Conservation (phyloP, 2,113 vertebrate species). For the Ia io region DNA sequence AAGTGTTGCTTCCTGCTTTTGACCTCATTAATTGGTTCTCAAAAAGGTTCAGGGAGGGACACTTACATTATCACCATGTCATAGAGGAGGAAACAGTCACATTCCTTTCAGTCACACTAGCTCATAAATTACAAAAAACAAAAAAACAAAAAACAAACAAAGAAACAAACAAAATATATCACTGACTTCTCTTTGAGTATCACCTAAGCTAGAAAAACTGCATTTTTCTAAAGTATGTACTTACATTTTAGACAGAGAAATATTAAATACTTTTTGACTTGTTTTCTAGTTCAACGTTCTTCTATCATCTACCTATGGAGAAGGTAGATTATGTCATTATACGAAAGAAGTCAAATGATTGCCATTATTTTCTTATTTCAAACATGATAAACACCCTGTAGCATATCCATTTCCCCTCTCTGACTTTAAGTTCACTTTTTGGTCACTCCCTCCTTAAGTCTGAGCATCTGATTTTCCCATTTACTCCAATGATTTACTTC, state of each 20-base stretch:
- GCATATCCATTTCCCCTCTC: neutral
- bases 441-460: neutral
- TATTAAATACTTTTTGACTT: neutral
- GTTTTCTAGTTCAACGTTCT: neutral
- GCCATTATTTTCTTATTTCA: neutral
- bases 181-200: neutral
- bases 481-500: neutral
- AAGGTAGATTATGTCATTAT: neutral
- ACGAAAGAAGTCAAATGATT: neutral
- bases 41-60: neutral
- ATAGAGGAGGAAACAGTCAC: neutral
- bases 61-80: neutral
- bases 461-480: neutral
- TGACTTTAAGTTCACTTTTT: neutral
- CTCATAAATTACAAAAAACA: neutral
- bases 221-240: neutral
- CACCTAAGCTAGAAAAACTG: neutral
- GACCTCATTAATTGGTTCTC: neutral
- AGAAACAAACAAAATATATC: neutral
- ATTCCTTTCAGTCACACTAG: neutral
- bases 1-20: neutral
- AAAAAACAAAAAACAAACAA: neutral
- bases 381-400: neutral
- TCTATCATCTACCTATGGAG: neutral
- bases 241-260: neutral